A percentile compares a stretch with the other conserved stretches of the same genome.
phyloP scores from a whole-genome alignment of 2,888 invertebrate genomes.

The Ypsolopha scabrella region DNA sequence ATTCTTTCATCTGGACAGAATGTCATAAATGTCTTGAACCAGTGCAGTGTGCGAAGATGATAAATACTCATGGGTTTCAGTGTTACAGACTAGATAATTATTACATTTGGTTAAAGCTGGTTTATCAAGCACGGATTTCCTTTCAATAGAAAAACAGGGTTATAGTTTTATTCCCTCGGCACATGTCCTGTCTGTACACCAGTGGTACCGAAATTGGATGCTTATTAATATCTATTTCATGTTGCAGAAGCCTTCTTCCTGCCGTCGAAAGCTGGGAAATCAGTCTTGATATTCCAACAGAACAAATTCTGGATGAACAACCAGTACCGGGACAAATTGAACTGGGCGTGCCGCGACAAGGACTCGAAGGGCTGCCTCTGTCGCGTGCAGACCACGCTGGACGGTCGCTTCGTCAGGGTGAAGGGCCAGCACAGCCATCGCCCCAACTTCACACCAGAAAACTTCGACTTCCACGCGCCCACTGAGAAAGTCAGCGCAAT shows the following conservation, averaged over 20 bases:
- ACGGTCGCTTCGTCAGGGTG: conserved; percentile 49
- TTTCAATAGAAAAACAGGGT: too few species aligned
- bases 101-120: too few species aligned
- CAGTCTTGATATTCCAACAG: conserved; percentile 50
- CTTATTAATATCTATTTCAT: not conserved
- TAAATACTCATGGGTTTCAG: too few species aligned
- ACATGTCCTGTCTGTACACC: not conserved
- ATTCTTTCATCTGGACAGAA: too few species aligned
- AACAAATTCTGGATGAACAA: conserved; percentile 66
- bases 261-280: conserved; percentile 60
- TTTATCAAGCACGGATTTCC: too few species aligned
- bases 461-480: conserved; percentile 33
- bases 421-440: conserved; percentile 51
- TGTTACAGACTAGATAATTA: too few species aligned
- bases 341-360: conserved; percentile 63
- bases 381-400: conserved; percentile 59
- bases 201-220: not conserved
- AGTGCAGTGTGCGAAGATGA: too few species aligned
- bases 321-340: conserved; percentile 53
- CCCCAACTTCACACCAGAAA: conserved; percentile 53
- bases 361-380: conserved; percentile 52
- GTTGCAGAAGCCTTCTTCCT: conserved; percentile 57
- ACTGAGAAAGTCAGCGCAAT: conserved; percentile 7
- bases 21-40: too few species aligned
- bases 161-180: too few species aligned